These are phyloP conservation scores for Anguilla japonica DNA, from an alignment of 2,113 vertebrate species.

Conservation along the genomic window DNA sequence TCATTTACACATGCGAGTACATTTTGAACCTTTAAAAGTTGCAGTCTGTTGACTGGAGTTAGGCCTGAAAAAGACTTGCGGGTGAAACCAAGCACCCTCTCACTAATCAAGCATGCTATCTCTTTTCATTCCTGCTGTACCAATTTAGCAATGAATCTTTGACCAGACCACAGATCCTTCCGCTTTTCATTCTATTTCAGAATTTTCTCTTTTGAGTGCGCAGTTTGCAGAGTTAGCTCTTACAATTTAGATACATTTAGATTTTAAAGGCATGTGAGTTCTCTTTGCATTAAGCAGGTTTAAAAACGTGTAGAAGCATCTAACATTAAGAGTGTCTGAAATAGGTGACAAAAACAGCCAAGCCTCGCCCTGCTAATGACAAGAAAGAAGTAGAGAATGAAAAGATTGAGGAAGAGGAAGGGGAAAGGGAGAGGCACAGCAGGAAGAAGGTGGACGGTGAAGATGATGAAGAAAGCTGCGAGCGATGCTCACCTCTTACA, in stretches of 20 bases:
- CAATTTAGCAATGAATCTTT: background rate
- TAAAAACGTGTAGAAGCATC: no score
- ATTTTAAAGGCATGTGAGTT: no score
- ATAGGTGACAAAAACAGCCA: no score
- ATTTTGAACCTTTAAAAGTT: background rate
- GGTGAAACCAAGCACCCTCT: background rate
- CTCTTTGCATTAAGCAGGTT: no score
- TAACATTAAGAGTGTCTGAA: no score
- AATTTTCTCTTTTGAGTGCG: background rate
- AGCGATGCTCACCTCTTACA: slow-evolving; percentile 76
- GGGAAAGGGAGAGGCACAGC: background rate
- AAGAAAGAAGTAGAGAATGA: background rate
- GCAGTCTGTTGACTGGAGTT: background rate
- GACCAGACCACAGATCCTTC: background rate
- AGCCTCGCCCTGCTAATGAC: background rate
- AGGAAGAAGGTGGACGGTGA: background rate
- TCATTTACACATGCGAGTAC: background rate
- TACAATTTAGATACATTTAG: background rate
- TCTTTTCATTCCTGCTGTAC: background rate
- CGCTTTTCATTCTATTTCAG: background rate
- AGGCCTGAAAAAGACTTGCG: background rate
- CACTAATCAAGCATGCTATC: no score
- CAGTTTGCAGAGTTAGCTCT: background rate
- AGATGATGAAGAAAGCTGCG: background rate
- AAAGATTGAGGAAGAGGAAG: background rate